Percentiles rank a stretch among this genome's conserved stretches.
Evolutionary conservation across 2,888 invertebrate species (phyloP).

Genomic region (Sinopyrophorus schimmeli): DNA sequence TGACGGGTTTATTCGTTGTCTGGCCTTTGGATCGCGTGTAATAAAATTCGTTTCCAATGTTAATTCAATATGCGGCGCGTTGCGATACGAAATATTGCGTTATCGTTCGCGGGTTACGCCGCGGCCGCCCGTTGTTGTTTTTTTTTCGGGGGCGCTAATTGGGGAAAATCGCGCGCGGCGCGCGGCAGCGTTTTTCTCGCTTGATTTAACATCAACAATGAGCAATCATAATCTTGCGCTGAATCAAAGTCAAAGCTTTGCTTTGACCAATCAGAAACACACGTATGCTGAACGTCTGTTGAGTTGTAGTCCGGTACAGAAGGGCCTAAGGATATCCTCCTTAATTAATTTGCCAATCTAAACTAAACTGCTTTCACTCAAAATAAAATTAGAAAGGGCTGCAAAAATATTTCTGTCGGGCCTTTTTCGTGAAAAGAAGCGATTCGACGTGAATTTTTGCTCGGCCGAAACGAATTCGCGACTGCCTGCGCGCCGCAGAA

Average conservation of each 20-base stretch:
- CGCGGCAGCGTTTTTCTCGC: neutral
- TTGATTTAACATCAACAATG: conserved; percentile 25
- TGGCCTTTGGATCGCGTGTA: conserved; percentile 39
- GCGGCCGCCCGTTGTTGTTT: neutral
- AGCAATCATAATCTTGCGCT: conserved; percentile 17
- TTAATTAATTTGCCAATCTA: conserved; percentile 22
- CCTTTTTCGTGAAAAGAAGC: no score
- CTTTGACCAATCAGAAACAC: conserved; percentile 26
- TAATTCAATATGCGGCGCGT: conserved; percentile 29
- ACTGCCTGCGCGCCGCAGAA: no score
- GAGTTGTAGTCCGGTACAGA: conserved; percentile 9
- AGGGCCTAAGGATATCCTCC: conserved; percentile 21
- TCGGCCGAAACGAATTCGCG: no score
- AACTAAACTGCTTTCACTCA: neutral
- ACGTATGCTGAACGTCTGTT: conserved; percentile 11
- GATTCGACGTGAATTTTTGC: no score
- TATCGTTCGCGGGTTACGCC: no score
- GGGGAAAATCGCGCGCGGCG: no score
- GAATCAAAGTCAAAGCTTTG: conserved; percentile 25
- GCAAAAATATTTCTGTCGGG: no score
- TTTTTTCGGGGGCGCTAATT: no score
- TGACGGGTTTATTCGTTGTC: conserved; percentile 46
- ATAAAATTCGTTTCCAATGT: conserved; percentile 38
- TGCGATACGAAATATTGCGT: conserved; percentile 9
- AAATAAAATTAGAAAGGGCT: no score